phyloP scores from a whole-genome alignment of 2,797 vertebrate genomes.

The Poeciliopsis gracilis region DNA sequence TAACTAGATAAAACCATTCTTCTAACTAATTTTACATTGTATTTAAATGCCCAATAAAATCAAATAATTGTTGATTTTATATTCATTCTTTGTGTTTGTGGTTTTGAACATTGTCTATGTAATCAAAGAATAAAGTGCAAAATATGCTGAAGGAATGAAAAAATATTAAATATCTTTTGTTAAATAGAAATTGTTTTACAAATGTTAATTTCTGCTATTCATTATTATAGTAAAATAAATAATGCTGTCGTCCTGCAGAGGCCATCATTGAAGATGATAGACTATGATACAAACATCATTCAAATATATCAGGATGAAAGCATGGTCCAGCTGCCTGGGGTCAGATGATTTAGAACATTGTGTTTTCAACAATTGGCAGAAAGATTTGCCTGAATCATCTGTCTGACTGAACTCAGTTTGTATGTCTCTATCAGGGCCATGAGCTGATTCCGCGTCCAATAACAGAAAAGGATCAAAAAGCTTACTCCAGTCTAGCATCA shows the following conservation, averaged over 20 bases:
- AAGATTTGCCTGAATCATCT: not conserved
- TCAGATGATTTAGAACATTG: slow-evolving; percentile 39
- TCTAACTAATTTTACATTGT: not conserved
- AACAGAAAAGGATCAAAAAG: slow-evolving; percentile 73
- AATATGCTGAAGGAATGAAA: not conserved
- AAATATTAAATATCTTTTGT: not conserved
- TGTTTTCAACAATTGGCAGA: not conserved
- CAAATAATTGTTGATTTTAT: not conserved
- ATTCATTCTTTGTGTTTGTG: not conserved
- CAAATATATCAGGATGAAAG: slow-evolving; percentile 70
- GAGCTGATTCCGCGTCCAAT: slow-evolving; percentile 65
- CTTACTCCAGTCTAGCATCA: slow-evolving; percentile 75
- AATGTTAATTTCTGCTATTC: not conserved
- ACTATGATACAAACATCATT: slow-evolving; percentile 79
- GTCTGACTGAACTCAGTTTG: not conserved
- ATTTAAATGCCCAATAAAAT: not conserved
- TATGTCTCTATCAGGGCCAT: slow-evolving; percentile 53
- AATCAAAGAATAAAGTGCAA: not conserved
- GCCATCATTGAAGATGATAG: slow-evolving; percentile 74
- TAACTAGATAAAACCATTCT: not conserved
- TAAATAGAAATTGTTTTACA: not conserved
- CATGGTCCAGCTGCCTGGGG: slow-evolving; percentile 57
- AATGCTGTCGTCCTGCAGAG: slow-evolving; percentile 54
- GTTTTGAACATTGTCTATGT: not conserved
- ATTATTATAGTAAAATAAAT: not conserved